These are phyloP conservation scores for Etheostoma perlongum DNA, from an alignment of 2,797 vertebrate species.

Conservation along the genomic window DNA sequence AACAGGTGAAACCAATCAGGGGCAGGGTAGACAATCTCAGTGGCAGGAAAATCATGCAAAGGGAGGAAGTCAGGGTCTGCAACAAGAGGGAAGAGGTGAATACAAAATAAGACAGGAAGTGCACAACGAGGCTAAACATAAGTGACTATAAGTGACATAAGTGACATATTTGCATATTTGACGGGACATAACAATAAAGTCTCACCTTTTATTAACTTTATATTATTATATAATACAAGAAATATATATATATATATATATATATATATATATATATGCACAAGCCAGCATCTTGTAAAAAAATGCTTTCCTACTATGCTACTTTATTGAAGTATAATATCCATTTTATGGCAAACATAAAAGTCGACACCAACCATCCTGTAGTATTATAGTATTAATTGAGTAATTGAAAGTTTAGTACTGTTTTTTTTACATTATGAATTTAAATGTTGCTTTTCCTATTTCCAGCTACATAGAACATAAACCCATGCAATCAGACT, in stretches of 20 bases:
- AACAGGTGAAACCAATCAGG: no score
- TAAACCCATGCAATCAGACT: neutral
- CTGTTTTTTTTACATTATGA: neutral
- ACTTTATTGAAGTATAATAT: neutral
- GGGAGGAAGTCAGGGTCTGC: no score
- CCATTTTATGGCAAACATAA: neutral
- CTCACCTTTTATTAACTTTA: neutral
- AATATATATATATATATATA: neutral
- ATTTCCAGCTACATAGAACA: neutral
- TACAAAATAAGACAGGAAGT: no score
- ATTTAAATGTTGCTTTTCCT: slow-evolving; percentile 4
- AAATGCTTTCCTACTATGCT: neutral
- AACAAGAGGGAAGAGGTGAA: no score
- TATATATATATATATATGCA: neutral
- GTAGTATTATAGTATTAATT: neutral
- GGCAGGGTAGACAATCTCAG: no score
- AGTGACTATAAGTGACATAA: no score
- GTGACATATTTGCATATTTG: no score
- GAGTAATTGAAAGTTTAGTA: neutral
- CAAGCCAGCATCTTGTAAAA: neutral
- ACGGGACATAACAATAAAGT: no score
- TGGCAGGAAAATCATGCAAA: no score
- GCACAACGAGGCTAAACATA: no score
- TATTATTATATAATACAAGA: neutral
- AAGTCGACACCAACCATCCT: neutral